A percentile compares a stretch with the other conserved stretches of the same genome.
phyloP scores from a whole-genome alignment of 1,140 invertebrate genomes.

The Euwallacea similis region DNA sequence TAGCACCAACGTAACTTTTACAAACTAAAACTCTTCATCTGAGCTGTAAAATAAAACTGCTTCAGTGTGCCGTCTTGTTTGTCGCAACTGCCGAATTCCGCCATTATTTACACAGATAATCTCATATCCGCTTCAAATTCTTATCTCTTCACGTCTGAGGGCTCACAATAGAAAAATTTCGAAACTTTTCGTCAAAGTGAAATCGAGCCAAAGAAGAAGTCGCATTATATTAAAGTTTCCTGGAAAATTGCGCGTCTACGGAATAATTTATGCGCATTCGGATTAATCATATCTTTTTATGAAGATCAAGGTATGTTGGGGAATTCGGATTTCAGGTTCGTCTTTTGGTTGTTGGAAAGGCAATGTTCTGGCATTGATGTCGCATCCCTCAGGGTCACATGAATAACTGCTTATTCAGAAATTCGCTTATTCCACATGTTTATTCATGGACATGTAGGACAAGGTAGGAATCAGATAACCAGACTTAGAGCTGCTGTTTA shows the following conservation, averaged over 20 bases:
- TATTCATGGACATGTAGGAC: constrained; percentile 15
- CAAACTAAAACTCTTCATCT: background rate
- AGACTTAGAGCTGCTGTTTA: constrained; percentile 12
- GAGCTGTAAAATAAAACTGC: background rate
- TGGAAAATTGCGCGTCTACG: background rate
- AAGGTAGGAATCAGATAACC: constrained; percentile 25
- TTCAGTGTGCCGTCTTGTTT: constrained; percentile 1
- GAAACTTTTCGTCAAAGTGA: constrained; percentile 17
- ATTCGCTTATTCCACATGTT: constrained; percentile 16
- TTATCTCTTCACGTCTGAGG: constrained; percentile 23
- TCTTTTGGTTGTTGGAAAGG: too few species aligned
- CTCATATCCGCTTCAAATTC: constrained; percentile 21
- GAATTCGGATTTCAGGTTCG: too few species aligned
- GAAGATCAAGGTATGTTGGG: too few species aligned
- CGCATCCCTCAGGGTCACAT: background rate
- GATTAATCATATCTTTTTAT: constrained; percentile 3
- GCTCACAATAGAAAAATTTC: constrained; percentile 23
- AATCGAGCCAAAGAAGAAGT: constrained; percentile 11
- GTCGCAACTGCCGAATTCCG: constrained; percentile 4
- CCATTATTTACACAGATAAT: constrained; percentile 28
- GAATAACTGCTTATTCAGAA: constrained; percentile 10
- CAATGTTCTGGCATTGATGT: too few species aligned
- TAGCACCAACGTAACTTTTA: background rate
- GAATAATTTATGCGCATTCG: constrained; percentile 4
- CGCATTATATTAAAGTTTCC: constrained; percentile 9